Evolutionary conservation across 92 coral and sea anemone genomes (phyloP), one percentile per base, ranked within the genome.

Genomic region (Heliopora coerulea): DNA sequence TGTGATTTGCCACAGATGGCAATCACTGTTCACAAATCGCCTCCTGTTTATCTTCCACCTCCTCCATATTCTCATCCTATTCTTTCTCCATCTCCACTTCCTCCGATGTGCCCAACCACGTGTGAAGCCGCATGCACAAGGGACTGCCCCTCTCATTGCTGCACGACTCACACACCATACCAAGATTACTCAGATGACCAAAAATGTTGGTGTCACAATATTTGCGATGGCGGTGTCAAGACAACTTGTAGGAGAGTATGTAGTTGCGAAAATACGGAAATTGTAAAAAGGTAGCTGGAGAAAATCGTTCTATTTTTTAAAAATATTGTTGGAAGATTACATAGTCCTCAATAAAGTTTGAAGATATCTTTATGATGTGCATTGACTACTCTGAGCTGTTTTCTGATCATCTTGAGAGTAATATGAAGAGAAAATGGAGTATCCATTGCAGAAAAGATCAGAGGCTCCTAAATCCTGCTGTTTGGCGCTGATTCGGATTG

Each of bases 111-210:
- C 67, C 73, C 83, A 69, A 25, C 57, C 8, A 62, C 75, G 24
- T 89, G 96, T 32, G 42, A 74, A 18, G 72, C 70, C 20, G 83
- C 77, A 7, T 89, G 96, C 13, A 17, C 56, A 25, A 81, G 79
- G 49, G 29, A 29, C 8, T 89, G 91, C 18, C 96, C 91, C 15
- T 80, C 85, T 42, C 73, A 79, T 62, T 89, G 96, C 65, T 89
- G 96, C 40, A 68, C 30, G 39, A 73, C 32, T 14, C 18, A 15
- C 9, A 23, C 58, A 49, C 60, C 62, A 21, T 69, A 69, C 52
- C 62, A 49, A 15, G 76, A 52, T 2, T 69, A 69, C 25, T 31
- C 62, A 0, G 54, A 70, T 54, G 77, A 70, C n/a, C 77, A 70
- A 34, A 69, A 70, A 15, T 70, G 77, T 10, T 54, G 63, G 77